Conservation (phyloP, 2,888 invertebrate species). For the Caenorhabditis sp. region DNA sequence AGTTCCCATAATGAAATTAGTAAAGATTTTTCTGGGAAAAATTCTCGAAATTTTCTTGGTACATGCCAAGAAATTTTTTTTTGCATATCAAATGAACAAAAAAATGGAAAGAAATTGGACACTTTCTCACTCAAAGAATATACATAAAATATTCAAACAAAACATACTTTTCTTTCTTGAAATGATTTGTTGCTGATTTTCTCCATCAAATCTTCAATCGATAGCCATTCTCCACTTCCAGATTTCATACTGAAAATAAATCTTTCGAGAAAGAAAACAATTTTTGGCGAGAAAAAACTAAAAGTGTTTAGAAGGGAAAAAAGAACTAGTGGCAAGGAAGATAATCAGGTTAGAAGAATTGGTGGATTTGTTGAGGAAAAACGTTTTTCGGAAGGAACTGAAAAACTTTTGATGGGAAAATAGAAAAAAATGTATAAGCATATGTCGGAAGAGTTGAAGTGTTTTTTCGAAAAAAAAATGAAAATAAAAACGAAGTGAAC, state of each 20-base stretch:
- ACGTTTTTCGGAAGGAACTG: background rate
- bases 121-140: no score
- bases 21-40: no score
- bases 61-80: no score
- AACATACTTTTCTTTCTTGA: conserved; percentile 23
- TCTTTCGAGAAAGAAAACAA: background rate
- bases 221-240: conserved; percentile 37
- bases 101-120: background rate
- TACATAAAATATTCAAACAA: no score
- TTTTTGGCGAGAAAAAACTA: background rate
- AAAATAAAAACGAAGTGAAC: no score
- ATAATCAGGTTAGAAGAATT: background rate
- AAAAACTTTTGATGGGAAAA: background rate
- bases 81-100: background rate
- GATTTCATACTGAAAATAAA: background rate
- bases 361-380: background rate
- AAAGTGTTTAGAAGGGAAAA: background rate
- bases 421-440: background rate
- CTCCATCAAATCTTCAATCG: conserved; percentile 41
- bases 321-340: background rate
- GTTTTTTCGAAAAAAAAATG: no score
- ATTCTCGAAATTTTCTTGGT: no score
- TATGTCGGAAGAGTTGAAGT: no score
- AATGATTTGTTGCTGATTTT: conserved; percentile 39
- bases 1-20: no score